Base-by-base conservation (phyloP, 2,888 invertebrate species). In the Lepas anatifera region DNA sequence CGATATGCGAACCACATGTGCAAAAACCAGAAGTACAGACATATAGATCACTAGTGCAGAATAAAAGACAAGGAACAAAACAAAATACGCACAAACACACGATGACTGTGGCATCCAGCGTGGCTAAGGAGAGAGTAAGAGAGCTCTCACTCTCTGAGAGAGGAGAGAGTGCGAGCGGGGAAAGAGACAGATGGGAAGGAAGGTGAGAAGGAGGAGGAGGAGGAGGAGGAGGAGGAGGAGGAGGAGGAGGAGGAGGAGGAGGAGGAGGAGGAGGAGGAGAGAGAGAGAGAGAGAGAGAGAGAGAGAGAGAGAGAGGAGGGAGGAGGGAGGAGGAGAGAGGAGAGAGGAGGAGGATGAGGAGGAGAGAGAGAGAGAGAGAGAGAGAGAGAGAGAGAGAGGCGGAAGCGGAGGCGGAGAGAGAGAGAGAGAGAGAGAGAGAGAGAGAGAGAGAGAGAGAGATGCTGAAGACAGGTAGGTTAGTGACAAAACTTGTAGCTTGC, bases 401-500 rank as follows among this genome's bases (percentile, higher is more conserved):
- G 50, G 50, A 25, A 25, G 13, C n/a, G 50, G 50, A 25, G 50
- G 13, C 3, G 25, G 50, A 50, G 25, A 25, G 6, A 25, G 25
- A 50, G 50, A 25, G 10, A 2, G 25, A 50, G 50, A 50, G 46
- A 18, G 46, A 22, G 13, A 46, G 16, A 18, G 46, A 46, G 46
- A 46, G 16, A 18, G 46, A 22, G 46, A 94, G 39, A 92, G 91
- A 78, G 92, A 93, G n/a, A 68, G 35, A 16, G 68, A 68, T 72
- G 71, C 35, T 72, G 63, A 11, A 72, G n/a, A n/a, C n/a, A n/a
- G n/a, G n/a, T n/a, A n/a, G n/a, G n/a, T n/a, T n/a, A n/a, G n/a
- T n/a, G n/a, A n/a, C n/a, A n/a, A n/a, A n/a, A n/a, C n/a, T n/a
- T n/a, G n/a, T n/a, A n/a, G n/a, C n/a, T n/a, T n/a, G n/a, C n/a